Evolutionary conservation across 53 echinoderm and acorn worm species (phyloP).

Genomic region (Paracentrotus lividus): DNA sequence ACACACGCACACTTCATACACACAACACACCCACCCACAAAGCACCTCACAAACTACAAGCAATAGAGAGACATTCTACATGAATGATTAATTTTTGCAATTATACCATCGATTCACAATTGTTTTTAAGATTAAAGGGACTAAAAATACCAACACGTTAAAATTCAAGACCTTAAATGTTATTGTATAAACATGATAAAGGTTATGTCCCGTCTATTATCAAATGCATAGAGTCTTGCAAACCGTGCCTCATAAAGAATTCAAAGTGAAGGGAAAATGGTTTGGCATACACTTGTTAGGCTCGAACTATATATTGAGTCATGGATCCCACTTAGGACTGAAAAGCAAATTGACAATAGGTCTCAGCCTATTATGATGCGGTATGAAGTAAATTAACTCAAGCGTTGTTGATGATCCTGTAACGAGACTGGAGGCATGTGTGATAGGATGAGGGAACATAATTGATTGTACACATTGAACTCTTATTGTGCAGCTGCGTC

Average conservation of each 20-base stretch:
- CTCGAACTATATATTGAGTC: conserved; percentile 26
- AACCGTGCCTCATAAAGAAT: neutral
- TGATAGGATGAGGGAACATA: neutral
- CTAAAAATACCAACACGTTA: too few relatives aligned
- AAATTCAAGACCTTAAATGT: neutral
- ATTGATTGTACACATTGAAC: conserved; percentile 55
- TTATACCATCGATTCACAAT: too few relatives aligned
- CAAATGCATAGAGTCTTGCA: neutral
- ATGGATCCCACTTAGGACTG: conserved; percentile 20
- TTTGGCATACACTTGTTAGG: conserved; percentile 34
- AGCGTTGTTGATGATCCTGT: neutral
- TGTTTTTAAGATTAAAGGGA: too few relatives aligned
- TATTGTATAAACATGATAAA: neutral
- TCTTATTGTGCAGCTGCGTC: neutral
- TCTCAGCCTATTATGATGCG: conserved; percentile 41
- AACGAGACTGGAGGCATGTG: neutral
- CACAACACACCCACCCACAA: too few relatives aligned
- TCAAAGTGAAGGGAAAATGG: conserved; percentile 14
- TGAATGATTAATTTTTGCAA: too few relatives aligned
- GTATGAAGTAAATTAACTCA: conserved; percentile 31
- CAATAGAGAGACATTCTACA: too few relatives aligned
- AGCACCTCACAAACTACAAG: too few relatives aligned
- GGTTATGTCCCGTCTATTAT: neutral
- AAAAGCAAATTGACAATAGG: conserved; percentile 53
- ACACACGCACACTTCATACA: too few relatives aligned